Percentiles rank a stretch among this genome's conserved stretches.
Evolutionary conservation across 92 coral and sea anemone species (phyloP).

Genomic region (Epizoanthus fatuus): DNA sequence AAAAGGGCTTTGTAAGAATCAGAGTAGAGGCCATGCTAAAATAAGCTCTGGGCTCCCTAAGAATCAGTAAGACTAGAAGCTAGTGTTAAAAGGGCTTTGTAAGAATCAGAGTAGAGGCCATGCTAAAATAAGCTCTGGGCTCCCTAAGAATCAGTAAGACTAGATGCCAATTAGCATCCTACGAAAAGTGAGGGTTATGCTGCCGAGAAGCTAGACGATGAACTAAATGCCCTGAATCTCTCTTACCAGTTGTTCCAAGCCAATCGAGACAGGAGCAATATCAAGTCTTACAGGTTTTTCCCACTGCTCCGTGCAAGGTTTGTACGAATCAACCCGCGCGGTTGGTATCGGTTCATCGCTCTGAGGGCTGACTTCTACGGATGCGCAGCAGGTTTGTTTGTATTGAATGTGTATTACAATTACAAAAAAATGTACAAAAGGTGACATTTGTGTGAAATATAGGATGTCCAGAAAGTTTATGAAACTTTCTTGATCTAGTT

Average conservation of each 20-base stretch:
- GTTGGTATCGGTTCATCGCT: constrained; percentile 78
- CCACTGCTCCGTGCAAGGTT: constrained; percentile 80
- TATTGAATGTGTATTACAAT: background rate
- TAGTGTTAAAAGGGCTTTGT: no score
- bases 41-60: no score
- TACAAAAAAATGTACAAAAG: background rate
- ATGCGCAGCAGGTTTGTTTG: constrained; percentile 83
- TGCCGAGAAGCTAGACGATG: background rate
- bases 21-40: no score
- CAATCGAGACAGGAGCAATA: constrained; percentile 78
- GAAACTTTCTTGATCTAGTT: no score
- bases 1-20: no score
- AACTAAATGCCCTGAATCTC: background rate
- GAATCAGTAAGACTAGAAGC: no score
- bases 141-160: no score
- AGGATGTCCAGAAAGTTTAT: no score
- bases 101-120: no score
- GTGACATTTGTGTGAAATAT: no score
- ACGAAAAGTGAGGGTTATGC: background rate
- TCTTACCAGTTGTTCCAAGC: constrained; percentile 72
- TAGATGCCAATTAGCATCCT: background rate
- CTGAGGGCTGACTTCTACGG: constrained; percentile 92
- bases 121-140: no score
- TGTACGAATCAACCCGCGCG: constrained; percentile 84
- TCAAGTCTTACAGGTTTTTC: constrained; percentile 67